Evolutionary conservation across 2,797 vertebrate species (phyloP).

Genomic region (Lithobates sylvaticus): DNA sequence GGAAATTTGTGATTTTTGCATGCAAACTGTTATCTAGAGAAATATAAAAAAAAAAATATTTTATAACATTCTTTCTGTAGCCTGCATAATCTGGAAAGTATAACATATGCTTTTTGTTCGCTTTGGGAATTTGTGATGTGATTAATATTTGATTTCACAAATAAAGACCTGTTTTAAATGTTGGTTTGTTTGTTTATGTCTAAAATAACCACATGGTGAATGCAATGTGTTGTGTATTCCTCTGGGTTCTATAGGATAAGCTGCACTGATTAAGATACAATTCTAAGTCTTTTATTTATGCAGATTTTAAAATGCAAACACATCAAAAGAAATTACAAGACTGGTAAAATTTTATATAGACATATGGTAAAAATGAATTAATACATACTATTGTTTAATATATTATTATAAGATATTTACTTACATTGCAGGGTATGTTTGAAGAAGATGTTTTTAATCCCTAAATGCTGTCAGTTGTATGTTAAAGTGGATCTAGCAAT

Average conservation of each 20-base stretch:
- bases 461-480: too few relatives aligned
- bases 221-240: conserved; percentile 50
- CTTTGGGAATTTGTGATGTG: background rate
- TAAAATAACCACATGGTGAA: conserved; percentile 38
- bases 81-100: conserved; percentile 7
- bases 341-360: conserved; percentile 33
- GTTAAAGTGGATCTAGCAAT: too few relatives aligned
- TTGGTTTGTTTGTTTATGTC: conserved; percentile 41
- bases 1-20: too few relatives aligned
- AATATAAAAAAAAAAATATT: background rate
- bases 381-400: too few relatives aligned
- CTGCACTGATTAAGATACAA: conserved; percentile 51
- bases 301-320: conserved; percentile 41
- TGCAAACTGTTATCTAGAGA: too few relatives aligned
- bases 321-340: conserved; percentile 19
- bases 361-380: background rate
- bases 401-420: too few relatives aligned
- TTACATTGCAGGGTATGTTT: too few relatives aligned
- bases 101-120: background rate
- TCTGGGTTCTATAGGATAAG: conserved; percentile 34
- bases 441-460: too few relatives aligned
- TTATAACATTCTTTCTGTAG: background rate
- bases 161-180: conserved; percentile 31
- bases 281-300: conserved; percentile 47
- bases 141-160: conserved; percentile 24